Percentiles rank a stretch among this genome's conserved stretches.
These are phyloP conservation scores for Bombylius major DNA, from an alignment of 2,888 invertebrate genomes.

Conservation along the genomic window DNA sequence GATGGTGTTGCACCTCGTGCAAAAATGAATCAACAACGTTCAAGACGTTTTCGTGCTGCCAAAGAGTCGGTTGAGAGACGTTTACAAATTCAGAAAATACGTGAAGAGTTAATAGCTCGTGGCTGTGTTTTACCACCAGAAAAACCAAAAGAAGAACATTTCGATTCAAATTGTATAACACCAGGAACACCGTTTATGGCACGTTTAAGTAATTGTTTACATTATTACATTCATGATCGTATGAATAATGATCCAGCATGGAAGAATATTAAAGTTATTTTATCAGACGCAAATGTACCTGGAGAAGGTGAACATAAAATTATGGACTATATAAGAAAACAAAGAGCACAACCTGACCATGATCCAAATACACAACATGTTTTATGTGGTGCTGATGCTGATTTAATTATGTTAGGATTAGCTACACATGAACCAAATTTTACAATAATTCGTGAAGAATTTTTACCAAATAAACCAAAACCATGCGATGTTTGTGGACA, in stretches of 20 bases:
- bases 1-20: constrained; percentile 99
- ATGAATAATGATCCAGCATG: constrained; percentile 91
- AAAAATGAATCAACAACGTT: constrained; percentile 99
- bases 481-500: constrained; percentile 94
- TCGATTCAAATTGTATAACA: constrained; percentile 98
- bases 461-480: constrained; percentile 89
- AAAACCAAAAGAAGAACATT: constrained; percentile 84
- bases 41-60: constrained; percentile 89
- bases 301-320: constrained; percentile 99
- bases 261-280: constrained; percentile 83
- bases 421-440: constrained; percentile 99
- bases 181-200: constrained; percentile 99
- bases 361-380: constrained; percentile 98
- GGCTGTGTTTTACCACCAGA: constrained; percentile 71
- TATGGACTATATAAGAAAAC: constrained; percentile 96
- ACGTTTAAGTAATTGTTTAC: constrained; percentile 64
- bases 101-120: constrained; percentile 56
- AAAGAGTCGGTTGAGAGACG: constrained; percentile 88
- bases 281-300: constrained; percentile 98
- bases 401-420: constrained; percentile 94
- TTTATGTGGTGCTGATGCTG: constrained; percentile 96
- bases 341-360: constrained; percentile 87
- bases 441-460: constrained; percentile 97
- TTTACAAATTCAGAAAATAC: constrained; percentile 67
- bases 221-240: constrained; percentile 37